Conservation (phyloP, 35 echinoderm and acorn worm genomes). For the Ptychodera flava region DNA sequence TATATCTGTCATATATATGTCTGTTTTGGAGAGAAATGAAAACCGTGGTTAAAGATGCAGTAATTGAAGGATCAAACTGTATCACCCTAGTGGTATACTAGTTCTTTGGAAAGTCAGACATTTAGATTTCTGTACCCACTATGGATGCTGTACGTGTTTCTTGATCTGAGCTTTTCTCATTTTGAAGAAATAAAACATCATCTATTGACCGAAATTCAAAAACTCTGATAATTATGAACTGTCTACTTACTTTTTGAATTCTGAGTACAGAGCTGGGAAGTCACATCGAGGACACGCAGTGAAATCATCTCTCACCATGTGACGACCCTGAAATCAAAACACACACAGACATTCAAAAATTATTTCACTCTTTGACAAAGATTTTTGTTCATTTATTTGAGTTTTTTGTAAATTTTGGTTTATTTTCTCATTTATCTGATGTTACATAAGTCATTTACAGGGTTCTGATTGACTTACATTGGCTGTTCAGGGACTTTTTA, state of each 20-base stretch:
- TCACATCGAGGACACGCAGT: constrained; percentile 77
- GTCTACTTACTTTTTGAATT: constrained; percentile 67
- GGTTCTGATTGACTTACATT: no score
- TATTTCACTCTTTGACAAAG: no score
- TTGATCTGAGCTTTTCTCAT: not conserved
- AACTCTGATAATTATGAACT: not conserved
- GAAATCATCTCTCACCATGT: constrained; percentile 94
- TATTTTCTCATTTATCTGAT: no score
- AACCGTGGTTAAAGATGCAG: no score
- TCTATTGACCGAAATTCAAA: not conserved
- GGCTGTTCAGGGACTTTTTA: no score
- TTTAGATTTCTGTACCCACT: no score
- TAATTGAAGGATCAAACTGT: not conserved
- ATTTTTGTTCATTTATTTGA: no score
- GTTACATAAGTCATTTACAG: no score
- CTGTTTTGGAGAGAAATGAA: no score
- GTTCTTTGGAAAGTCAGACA: not conserved
- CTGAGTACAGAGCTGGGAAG: constrained; percentile 89
- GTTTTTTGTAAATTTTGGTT: no score
- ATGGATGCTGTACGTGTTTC: not conserved
- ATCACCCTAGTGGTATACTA: not conserved
- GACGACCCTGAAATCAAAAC: constrained; percentile 63
- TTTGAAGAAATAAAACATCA: not conserved
- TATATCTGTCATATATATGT: no score
- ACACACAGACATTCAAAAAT: constrained; percentile 1